Percentiles rank a stretch among this genome's conserved stretches.
These are phyloP conservation scores for Phalera bucephala DNA, from an alignment of 2,888 invertebrate species.

Conservation along the genomic window DNA sequence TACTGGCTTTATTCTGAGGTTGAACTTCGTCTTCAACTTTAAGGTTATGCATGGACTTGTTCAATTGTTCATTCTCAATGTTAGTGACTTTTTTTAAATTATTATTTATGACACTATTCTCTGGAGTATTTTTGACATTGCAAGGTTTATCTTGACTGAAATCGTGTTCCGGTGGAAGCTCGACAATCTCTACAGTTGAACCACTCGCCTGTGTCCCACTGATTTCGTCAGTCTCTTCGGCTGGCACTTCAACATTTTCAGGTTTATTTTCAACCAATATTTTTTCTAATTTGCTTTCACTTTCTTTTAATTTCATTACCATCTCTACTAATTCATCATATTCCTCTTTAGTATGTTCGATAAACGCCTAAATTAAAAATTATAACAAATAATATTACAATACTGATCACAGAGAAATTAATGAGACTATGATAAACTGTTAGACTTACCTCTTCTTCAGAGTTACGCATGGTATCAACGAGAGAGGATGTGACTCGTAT, in stretches of 20 bases:
- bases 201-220: constrained; percentile 25
- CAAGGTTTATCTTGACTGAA: constrained; percentile 38
- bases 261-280: constrained; percentile 70
- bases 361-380: constrained; percentile 72
- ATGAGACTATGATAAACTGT: too few relatives aligned
- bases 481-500: constrained; percentile 87
- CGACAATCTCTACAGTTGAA: constrained; percentile 25
- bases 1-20: constrained; percentile 29
- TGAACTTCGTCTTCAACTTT: constrained; percentile 43
- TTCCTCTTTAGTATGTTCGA: constrained; percentile 79
- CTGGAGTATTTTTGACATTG: constrained; percentile 47
- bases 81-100: constrained; percentile 73
- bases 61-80: constrained; percentile 74
- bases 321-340: constrained; percentile 85
- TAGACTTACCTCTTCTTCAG: constrained; percentile 85
- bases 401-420: background rate
- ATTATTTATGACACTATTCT: constrained; percentile 43
- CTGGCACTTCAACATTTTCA: constrained; percentile 64
- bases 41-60: constrained; percentile 58
- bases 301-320: constrained; percentile 87
- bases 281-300: constrained; percentile 85
- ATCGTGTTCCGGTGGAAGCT: constrained; percentile 23
- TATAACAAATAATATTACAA: constrained; percentile 32
- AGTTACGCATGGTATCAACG: constrained; percentile 87
- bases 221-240: constrained; percentile 41